A percentile compares a stretch with the other conserved stretches of the same genome.
phyloP scores from a whole-genome alignment of 2,888 invertebrate genomes.

The Chydorus sphaericus region DNA sequence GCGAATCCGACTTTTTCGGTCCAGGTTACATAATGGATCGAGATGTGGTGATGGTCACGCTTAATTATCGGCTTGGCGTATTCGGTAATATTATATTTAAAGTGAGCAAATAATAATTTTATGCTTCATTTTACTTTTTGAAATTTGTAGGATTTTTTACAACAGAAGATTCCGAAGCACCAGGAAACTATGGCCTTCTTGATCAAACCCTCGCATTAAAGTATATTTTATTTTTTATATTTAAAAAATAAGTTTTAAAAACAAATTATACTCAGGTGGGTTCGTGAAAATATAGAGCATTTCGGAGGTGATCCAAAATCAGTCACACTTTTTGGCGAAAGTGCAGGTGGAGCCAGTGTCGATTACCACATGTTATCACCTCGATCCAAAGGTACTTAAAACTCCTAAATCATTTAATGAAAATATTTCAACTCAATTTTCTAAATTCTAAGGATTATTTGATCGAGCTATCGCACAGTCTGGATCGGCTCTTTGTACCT shows the following conservation, averaged over 20 bases:
- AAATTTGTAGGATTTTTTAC: conserved; percentile 17
- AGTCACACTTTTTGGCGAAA: conserved; percentile 20
- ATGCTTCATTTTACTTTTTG: neutral
- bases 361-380: conserved; percentile 16
- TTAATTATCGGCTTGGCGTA: conserved; percentile 17
- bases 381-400: conserved; percentile 8
- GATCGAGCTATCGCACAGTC: neutral
- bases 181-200: conserved; percentile 24
- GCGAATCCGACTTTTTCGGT: conserved; percentile 13
- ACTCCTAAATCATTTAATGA: conserved; percentile 13
- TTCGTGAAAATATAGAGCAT: conserved; percentile 18
- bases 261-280: conserved; percentile 14
- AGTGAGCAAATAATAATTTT: too few species aligned
- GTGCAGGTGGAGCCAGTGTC: conserved; percentile 20
- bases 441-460: neutral
- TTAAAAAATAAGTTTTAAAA: too few species aligned
- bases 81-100: neutral
- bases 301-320: conserved; percentile 19
- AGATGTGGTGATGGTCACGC: conserved; percentile 19
- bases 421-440: neutral
- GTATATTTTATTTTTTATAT: neutral
- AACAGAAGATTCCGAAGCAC: conserved; percentile 16
- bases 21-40: conserved; percentile 15
- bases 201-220: conserved; percentile 24
- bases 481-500: neutral